Evolutionary conservation across 2,888 invertebrate genomes (phyloP), one percentile per base, ranked within the genome.

Genomic region (Electrophaes corylata): DNA sequence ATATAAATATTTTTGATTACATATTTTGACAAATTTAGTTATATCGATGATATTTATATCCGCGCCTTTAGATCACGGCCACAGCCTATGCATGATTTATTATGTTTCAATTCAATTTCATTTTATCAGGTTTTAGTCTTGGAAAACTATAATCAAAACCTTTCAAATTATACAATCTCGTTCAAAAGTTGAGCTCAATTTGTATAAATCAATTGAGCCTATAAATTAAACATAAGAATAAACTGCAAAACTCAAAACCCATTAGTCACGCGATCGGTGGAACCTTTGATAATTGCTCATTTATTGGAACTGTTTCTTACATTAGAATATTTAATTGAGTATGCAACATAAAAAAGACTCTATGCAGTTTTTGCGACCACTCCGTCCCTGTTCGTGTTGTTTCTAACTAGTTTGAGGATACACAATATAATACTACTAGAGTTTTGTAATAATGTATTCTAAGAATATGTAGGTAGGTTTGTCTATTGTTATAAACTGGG

Each of bases 351-450:
- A 33, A 59, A 58, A 4, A 20, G 46, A 50, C 60, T 66, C 58
- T 59, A 29, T 48, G 57, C 56, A 54, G 55, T 63, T 55, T 26
- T 66, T 59, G 43, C 43, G 23, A 20, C 44, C 52, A 37, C 66
- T 83, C 64, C 86, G 72, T 57, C 74, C 74, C 87, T 82, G 79
- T 67, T 40, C 67, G 67, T 71, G 70, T 69, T 76, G 71, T 70
- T 67, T 69, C 73, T 73, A 81, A 79, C 78, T 76, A 76, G 80
- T 82, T 82, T 76, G 77, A 74, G 73, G 79, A 73, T 82, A 79
- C 73, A 77, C 57, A 64, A 54, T 54, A 60, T 59, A 56, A 57
- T 62, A 50, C 49, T 60, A 53, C 51, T 56, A 44, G 50, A 44
- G 43, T 44, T 53, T 47, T 16, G 35, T 54, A 39, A 33, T 47